Conservation (phyloP, 1,140 invertebrate genomes). For the Nylanderia fulva region DNA sequence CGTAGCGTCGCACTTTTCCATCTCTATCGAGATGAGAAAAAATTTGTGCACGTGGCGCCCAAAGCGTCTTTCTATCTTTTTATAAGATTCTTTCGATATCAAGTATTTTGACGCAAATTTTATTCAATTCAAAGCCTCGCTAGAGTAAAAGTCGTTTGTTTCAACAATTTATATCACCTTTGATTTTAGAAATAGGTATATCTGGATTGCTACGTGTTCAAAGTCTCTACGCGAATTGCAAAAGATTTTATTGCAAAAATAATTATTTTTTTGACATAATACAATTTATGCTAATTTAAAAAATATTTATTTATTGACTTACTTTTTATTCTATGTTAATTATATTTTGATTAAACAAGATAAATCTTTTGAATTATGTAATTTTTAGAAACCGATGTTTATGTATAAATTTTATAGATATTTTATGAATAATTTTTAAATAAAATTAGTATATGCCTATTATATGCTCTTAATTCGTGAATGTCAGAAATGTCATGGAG, state of each 20-base stretch:
- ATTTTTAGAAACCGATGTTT: neutral
- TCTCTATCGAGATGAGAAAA: conserved; percentile 31
- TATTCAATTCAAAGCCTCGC: conserved; percentile 24
- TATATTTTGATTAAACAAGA: neutral
- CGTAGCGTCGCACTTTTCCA: neutral
- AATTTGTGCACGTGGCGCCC: neutral
- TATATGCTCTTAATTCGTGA: neutral
- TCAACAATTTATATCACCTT: conserved; percentile 41
- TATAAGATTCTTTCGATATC: conserved; percentile 25
- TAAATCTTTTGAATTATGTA: neutral
- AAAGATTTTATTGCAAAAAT: neutral
- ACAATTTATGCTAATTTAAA: neutral
- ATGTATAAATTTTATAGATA: neutral
- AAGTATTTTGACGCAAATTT: conserved; percentile 27
- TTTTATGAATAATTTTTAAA: no score
- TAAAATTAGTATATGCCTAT: neutral
- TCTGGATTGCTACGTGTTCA: neutral
- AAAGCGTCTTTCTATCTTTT: conserved; percentile 4
- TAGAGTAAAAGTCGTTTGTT: neutral
- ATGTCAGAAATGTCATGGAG: neutral
- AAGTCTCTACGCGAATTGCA: neutral
- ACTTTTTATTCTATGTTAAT: neutral
- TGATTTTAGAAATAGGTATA: neutral
- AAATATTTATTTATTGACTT: neutral
- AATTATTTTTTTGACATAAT: neutral